A percentile compares a stretch with the other conserved stretches of the same genome.
Conservation (phyloP, 2,797 vertebrate species). For the Hemibagrus guttatus region DNA sequence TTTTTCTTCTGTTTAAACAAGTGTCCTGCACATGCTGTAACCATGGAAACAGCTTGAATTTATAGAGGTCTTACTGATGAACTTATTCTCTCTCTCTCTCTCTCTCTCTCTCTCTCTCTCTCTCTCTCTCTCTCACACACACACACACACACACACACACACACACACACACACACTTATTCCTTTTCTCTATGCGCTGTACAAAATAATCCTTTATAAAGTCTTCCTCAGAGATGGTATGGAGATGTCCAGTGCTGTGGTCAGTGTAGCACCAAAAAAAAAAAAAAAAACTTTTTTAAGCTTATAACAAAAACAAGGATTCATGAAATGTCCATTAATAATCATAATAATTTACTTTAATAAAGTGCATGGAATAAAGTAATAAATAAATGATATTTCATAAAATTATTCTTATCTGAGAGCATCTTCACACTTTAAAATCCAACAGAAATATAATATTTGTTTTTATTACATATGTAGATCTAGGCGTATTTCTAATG, state of each 20-base stretch:
- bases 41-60: slow-evolving; percentile 9
- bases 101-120: background rate
- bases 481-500: background rate
- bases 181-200: too few relatives aligned
- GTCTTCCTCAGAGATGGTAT: too few relatives aligned
- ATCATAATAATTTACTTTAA: background rate
- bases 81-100: background rate
- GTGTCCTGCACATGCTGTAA: background rate
- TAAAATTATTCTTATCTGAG: background rate
- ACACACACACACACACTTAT: too few relatives aligned
- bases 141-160: too few relatives aligned
- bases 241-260: too few relatives aligned
- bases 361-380: too few relatives aligned
- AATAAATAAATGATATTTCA: background rate
- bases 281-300: too few relatives aligned
- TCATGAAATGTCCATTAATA: too few relatives aligned
- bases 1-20: background rate
- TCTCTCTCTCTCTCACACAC: too few relatives aligned
- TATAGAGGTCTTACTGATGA: background rate
- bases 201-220: too few relatives aligned
- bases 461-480: background rate
- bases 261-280: too few relatives aligned
- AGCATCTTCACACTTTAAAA: background rate
- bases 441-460: background rate
- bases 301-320: too few relatives aligned